These are phyloP conservation scores for Geotrupes spiniger DNA, from an alignment of 2,888 invertebrate species.

Conservation along the genomic window DNA sequence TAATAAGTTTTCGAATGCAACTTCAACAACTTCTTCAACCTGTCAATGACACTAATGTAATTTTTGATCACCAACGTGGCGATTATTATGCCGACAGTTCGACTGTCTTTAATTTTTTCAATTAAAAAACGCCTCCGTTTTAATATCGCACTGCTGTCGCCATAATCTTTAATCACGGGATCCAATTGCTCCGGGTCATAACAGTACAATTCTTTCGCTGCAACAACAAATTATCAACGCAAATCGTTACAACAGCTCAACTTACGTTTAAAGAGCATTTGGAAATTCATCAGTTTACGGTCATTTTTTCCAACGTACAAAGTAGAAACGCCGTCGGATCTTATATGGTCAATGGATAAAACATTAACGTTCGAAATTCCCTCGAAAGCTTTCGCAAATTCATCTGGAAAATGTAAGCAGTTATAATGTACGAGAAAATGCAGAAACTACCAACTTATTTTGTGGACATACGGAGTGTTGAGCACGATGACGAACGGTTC, in stretches of 20 bases:
- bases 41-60: constrained; percentile 71
- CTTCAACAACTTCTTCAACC: constrained; percentile 70
- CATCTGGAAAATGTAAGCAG: constrained; percentile 43
- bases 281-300: constrained; percentile 54
- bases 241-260: constrained; percentile 8
- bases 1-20: constrained; percentile 83
- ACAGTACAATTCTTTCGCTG: constrained; percentile 41
- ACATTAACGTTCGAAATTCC: constrained; percentile 1
- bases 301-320: constrained; percentile 56
- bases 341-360: background rate
- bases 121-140: constrained; percentile 79
- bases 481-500: constrained; percentile 60
- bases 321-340: constrained; percentile 45
- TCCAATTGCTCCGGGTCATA: constrained; percentile 52
- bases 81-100: constrained; percentile 83
- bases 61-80: constrained; percentile 85
- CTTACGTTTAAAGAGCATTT: constrained; percentile 44
- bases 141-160: constrained; percentile 60
- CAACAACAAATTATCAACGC: background rate
- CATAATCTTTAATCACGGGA: constrained; percentile 42
- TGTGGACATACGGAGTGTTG: constrained; percentile 65
- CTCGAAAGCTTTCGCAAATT: background rate
- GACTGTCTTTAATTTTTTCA: constrained; percentile 90
- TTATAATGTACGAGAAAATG: constrained; percentile 1
- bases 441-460: constrained; percentile 51